These are phyloP conservation scores for Littorina saxatilis DNA, from an alignment of 1,140 invertebrate species.

Conservation along the genomic window DNA sequence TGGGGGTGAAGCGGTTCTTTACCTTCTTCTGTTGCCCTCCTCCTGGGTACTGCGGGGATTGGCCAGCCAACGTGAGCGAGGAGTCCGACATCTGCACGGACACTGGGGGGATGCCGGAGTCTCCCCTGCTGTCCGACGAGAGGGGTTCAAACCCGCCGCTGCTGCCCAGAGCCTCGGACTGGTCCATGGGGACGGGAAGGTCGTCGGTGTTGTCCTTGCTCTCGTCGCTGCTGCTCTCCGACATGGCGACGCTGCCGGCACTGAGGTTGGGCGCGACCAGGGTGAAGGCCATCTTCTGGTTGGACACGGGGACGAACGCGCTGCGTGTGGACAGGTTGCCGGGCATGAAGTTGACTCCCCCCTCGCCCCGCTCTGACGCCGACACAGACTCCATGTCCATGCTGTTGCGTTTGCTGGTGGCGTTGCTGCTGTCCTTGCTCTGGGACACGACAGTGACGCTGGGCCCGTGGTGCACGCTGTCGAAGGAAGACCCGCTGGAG, in stretches of 20 bases:
- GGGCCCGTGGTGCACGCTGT: background rate
- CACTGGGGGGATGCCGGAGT: background rate
- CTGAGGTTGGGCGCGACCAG: constrained; percentile 4
- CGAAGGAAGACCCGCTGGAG: no score
- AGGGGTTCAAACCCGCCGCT: constrained; percentile 29
- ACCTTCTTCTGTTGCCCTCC: constrained; percentile 51
- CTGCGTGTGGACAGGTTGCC: constrained; percentile 49
- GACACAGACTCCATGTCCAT: background rate
- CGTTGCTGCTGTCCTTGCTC: background rate
- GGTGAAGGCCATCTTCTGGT: constrained; percentile 38
- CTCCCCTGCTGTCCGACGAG: background rate
- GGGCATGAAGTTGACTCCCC: constrained; percentile 11
- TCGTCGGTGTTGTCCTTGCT: background rate
- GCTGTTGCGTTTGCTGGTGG: background rate
- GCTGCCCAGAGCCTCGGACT: background rate
- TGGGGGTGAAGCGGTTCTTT: constrained; percentile 57
- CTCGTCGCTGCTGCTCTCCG: constrained; percentile 33
- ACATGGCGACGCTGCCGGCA: constrained; percentile 1
- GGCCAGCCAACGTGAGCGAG: background rate
- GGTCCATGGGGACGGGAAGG: background rate
- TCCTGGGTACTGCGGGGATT: constrained; percentile 21
- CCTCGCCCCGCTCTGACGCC: background rate
- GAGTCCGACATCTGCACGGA: background rate
- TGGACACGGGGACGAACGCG: constrained; percentile 63
- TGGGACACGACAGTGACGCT: background rate